These are phyloP conservation scores for Erebia epiphron DNA, from an alignment of 2,888 invertebrate species.

Conservation along the genomic window DNA sequence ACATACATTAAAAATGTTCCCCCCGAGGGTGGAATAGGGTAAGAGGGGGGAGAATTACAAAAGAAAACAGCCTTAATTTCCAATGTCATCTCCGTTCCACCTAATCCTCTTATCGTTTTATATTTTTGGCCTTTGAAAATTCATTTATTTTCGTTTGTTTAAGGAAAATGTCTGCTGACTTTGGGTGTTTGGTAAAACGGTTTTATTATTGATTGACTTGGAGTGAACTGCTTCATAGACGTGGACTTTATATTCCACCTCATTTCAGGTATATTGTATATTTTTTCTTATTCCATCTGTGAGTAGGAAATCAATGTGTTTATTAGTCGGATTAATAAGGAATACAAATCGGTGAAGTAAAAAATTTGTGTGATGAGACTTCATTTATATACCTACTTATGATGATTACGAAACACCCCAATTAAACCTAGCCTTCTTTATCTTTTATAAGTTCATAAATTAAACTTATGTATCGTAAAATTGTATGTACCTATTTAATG, in stretches of 20 bases:
- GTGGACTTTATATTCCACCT: background rate
- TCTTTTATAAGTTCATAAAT: background rate
- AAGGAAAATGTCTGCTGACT: constrained; percentile 65
- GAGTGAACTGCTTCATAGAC: constrained; percentile 29
- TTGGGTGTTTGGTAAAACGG: constrained; percentile 51
- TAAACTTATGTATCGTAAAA: background rate
- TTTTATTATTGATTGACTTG: constrained; percentile 64
- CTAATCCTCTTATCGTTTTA: constrained; percentile 82
- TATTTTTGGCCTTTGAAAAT: constrained; percentile 81
- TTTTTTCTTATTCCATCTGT: too few species aligned
- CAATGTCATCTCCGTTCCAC: constrained; percentile 82
- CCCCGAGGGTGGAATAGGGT: constrained; percentile 62
- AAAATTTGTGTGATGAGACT: too few species aligned
- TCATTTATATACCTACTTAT: too few species aligned
- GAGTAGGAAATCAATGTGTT: too few species aligned
- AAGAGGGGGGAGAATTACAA: constrained; percentile 76
- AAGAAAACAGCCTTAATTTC: constrained; percentile 83
- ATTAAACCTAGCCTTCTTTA: background rate
- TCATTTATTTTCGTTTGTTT: constrained; percentile 82
- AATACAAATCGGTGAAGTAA: too few species aligned
- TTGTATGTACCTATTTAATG: too few species aligned
- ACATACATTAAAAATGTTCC: constrained; percentile 80
- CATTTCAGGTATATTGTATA: too few species aligned
- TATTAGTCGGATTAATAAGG: too few species aligned
- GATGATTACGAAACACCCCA: too few species aligned